Conservation (phyloP, 2,888 invertebrate species). For the Plagodis dolabraria region DNA sequence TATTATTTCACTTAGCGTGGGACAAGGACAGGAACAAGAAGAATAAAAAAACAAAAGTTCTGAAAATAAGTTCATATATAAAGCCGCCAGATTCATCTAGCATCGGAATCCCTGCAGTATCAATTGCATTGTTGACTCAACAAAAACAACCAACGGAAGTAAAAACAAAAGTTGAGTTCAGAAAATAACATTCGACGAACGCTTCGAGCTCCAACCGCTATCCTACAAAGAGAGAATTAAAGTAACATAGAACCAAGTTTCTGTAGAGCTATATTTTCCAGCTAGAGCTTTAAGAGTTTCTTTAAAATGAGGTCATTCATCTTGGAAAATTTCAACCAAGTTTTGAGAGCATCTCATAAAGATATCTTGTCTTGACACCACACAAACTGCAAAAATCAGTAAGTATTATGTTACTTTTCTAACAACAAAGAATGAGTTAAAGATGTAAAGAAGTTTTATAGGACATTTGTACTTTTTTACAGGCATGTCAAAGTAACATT, state of each 20-base stretch:
- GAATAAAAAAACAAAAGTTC: no score
- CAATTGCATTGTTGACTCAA: constrained; percentile 21
- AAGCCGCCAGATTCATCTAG: constrained; percentile 16
- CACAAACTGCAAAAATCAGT: no score
- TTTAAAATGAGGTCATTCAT: constrained; percentile 4
- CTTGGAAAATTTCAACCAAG: not conserved
- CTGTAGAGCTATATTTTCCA: constrained; percentile 24
- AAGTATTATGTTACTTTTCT: no score
- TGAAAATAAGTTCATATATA: not conserved
- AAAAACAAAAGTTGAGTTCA: constrained; percentile 28
- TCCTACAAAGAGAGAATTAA: constrained; percentile 46
- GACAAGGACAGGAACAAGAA: no score
- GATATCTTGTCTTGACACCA: no score
- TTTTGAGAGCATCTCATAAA: not conserved
- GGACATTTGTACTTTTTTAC: no score
- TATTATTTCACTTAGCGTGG: no score
- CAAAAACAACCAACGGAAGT: constrained; percentile 15
- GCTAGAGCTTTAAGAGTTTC: constrained; percentile 18
- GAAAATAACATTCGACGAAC: constrained; percentile 29
- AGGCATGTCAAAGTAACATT: no score
- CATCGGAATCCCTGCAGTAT: constrained; percentile 13
- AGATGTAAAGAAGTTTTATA: no score
- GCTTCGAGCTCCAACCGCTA: constrained; percentile 12
- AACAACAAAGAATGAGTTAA: no score
- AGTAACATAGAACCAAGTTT: constrained; percentile 37